A percentile compares a stretch with the other conserved stretches of the same genome.
Evolutionary conservation across 92 coral and sea anemone genomes (phyloP).

Genomic region (Epizoanthus illoricatus): DNA sequence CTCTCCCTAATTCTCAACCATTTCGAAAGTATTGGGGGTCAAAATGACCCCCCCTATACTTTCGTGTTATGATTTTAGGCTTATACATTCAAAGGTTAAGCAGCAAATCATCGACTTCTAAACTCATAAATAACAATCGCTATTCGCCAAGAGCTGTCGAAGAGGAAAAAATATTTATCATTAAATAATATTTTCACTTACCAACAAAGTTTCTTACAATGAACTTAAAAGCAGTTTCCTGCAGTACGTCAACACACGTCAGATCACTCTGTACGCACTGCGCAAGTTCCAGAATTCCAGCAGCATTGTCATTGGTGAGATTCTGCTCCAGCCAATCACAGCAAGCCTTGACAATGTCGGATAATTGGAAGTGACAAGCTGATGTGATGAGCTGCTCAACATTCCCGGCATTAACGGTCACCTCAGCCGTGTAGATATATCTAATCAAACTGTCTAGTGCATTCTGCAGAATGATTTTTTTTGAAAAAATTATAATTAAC

Average conservation of each 20-base stretch:
- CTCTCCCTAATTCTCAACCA: no score
- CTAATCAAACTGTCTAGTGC: constrained; percentile 33
- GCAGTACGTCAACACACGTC: constrained; percentile 32
- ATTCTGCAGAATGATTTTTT: neutral
- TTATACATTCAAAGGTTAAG: no score
- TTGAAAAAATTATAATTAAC: no score
- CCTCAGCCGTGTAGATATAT: constrained; percentile 65
- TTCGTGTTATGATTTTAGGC: no score
- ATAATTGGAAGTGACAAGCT: constrained; percentile 47
- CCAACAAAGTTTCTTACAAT: constrained; percentile 48
- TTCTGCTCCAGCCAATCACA: constrained; percentile 49
- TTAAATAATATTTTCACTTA: neutral
- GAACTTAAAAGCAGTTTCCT: constrained; percentile 8
- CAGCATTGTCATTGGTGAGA: constrained; percentile 39
- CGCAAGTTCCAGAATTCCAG: constrained; percentile 35
- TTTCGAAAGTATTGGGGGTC: no score
- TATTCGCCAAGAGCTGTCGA: no score
- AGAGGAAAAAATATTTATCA: no score
- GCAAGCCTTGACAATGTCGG: constrained; percentile 52
- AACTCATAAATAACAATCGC: no score
- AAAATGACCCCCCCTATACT: no score
- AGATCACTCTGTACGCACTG: constrained; percentile 27
- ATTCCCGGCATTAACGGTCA: constrained; percentile 40
- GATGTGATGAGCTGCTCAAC: constrained; percentile 31
- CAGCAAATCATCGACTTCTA: no score